phyloP scores from a whole-genome alignment of 1,140 invertebrate species.

The Eumaeus atala region DNA sequence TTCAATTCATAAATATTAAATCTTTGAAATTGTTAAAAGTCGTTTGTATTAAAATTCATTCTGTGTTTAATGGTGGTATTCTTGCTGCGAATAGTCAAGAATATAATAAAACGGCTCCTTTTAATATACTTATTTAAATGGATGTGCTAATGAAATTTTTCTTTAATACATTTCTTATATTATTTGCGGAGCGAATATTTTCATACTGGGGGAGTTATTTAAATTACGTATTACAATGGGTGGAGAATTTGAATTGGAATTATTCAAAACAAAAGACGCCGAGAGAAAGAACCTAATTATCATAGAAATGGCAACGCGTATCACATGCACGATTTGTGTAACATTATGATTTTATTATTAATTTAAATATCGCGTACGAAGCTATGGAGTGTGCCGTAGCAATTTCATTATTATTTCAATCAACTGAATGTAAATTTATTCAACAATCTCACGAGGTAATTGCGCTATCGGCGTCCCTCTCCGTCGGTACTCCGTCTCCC shows the following conservation, averaged over 20 bases:
- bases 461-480: constrained; percentile 53
- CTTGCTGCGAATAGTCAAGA: constrained; percentile 1
- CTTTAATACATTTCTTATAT: constrained; percentile 12
- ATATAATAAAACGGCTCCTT: constrained; percentile 10
- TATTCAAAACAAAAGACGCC: constrained; percentile 44
- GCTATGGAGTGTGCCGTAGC: constrained; percentile 62
- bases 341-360: constrained; percentile 72
- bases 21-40: constrained; percentile 9
- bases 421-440: constrained; percentile 73
- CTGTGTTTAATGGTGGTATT: not conserved
- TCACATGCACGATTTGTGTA: constrained; percentile 61
- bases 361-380: constrained; percentile 69
- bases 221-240: constrained; percentile 26
- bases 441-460: constrained; percentile 72
- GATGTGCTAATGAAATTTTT: constrained; percentile 7
- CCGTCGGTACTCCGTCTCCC: constrained; percentile 26
- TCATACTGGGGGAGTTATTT: constrained; percentile 22
- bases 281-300: constrained; percentile 53
- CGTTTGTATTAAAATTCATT: constrained; percentile 2
- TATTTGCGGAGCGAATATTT: constrained; percentile 16
- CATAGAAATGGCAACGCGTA: constrained; percentile 48
- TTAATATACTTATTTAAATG: constrained; percentile 2
- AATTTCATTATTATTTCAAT: constrained; percentile 75
- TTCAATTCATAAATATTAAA: constrained; percentile 10
- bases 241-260: constrained; percentile 41